Percentiles rank a stretch among this genome's conserved stretches.
Evolutionary conservation across 2,113 vertebrate genomes (phyloP).

Genomic region (Condylura cristata): DNA sequence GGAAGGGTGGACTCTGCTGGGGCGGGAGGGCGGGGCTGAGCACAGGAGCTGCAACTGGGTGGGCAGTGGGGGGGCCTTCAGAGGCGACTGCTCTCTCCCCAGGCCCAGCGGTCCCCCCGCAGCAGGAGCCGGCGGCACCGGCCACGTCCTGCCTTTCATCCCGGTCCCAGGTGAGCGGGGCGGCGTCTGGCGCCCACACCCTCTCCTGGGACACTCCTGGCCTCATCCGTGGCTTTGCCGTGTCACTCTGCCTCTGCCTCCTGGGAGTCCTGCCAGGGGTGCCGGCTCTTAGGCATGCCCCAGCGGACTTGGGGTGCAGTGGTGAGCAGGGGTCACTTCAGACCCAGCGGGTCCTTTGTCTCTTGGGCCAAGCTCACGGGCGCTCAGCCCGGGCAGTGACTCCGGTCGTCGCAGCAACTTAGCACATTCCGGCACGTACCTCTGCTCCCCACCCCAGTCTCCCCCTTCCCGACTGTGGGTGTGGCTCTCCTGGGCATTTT

Average conservation of each 20-base stretch:
- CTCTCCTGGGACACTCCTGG: background rate
- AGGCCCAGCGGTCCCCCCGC: background rate
- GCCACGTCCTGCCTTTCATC: background rate
- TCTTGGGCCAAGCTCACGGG: too few relatives aligned
- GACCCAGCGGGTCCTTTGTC: too few relatives aligned
- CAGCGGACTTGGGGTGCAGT: background rate
- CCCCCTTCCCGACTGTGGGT: background rate
- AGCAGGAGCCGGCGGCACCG: background rate
- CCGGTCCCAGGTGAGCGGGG: conserved; percentile 29
- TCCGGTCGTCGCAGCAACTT: background rate
- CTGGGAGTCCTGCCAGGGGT: background rate
- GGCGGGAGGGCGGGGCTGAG: background rate
- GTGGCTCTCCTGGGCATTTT: background rate
- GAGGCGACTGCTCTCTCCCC: background rate
- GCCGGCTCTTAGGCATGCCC: background rate
- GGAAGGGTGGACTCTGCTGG: background rate
- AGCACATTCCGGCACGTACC: too few relatives aligned
- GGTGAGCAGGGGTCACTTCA: background rate
- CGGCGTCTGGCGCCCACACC: rapidly evolving
- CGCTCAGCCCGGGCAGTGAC: too few relatives aligned
- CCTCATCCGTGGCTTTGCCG: background rate
- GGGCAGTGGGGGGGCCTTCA: background rate
- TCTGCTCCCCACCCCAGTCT: too few relatives aligned
- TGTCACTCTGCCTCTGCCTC: background rate
- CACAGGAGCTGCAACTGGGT: too few relatives aligned